Base-by-base conservation (phyloP, 2,797 vertebrate genomes). In the Myotis findleyi region DNA sequence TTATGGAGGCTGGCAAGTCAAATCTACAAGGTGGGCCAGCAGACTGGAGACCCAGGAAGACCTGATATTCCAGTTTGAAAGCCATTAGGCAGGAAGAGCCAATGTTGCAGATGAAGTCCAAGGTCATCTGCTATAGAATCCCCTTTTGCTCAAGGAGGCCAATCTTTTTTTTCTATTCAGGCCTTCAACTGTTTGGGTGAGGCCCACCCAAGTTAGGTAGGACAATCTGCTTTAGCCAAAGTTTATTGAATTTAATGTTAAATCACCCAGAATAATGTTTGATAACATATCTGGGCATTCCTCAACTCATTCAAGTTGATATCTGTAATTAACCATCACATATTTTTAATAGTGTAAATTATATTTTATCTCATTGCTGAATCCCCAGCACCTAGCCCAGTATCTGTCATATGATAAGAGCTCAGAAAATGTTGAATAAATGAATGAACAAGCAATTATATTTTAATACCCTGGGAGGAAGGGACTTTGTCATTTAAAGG, bases 251-350 rank as follows among this genome's bases (percentile, higher is more conserved):
- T 72, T 79, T 44, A 80, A 91, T 76, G 16, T 44, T 79, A 57
- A 59, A 71, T 93, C 80, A 86, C 49, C 87, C 73, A 87, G 73
- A 92, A 92, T 86, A 75, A 89, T 55, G 36, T 80, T 84, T 87
- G 86, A 83, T 82, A 71, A 86, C 69, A 80, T 89, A 86, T 62
- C 53, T 93, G 33, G 71, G 36, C 25, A 75, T 36, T 27, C n/a
- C 33, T 12, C 41, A 79, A 72, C 33, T 55, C 44, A 87, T 62
- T 90, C 89, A 41, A 77, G 75, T 71, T 84, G 73, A 91, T 71
- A 77, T 49, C 57, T 89, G 47, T 21, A 89, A 82, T 76, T 44
- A 86, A 53, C 7, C 25, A 59, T 47, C 69, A 72, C 23, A 59
- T 49, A 64, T 30, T 27, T 33, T 79, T 90, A 85, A 62, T 76